Percentiles rank a stretch among this genome's conserved stretches.
Conservation (phyloP, 1,140 invertebrate genomes). For the Geopemphigus sp. region DNA sequence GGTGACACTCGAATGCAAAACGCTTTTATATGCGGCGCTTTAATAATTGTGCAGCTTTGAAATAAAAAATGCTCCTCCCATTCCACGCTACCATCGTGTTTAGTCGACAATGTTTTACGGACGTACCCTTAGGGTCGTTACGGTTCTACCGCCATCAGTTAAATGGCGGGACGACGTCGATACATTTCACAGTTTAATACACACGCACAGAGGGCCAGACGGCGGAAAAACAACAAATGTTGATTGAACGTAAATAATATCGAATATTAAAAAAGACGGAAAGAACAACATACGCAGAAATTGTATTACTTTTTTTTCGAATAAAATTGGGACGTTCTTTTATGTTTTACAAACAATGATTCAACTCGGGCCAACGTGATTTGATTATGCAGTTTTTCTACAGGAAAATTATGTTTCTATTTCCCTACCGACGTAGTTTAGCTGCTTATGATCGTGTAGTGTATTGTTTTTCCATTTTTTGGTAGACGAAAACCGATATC, state of each 20-base stretch:
- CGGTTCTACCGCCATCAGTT: background rate
- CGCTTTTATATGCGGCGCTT: background rate
- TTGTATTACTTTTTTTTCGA: slow-evolving; percentile 44
- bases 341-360: background rate
- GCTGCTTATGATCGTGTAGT: background rate
- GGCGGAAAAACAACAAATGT: background rate
- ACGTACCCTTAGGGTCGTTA: background rate
- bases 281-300: slow-evolving; percentile 50
- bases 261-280: slow-evolving; percentile 23
- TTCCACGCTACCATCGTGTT: background rate
- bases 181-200: slow-evolving; percentile 38
- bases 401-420: background rate
- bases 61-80: background rate
- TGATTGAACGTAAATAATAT: slow-evolving; percentile 48
- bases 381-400: background rate
- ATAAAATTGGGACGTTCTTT: background rate
- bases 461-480: background rate
- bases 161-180: background rate
- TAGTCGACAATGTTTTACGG: background rate
- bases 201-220: slow-evolving; percentile 4
- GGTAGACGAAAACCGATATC: background rate
- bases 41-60: slow-evolving; percentile 2
- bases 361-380: background rate
- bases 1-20: background rate
- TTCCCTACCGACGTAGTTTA: background rate